phyloP scores from a whole-genome alignment of 2,888 invertebrate genomes.

The Buathra laborator region DNA sequence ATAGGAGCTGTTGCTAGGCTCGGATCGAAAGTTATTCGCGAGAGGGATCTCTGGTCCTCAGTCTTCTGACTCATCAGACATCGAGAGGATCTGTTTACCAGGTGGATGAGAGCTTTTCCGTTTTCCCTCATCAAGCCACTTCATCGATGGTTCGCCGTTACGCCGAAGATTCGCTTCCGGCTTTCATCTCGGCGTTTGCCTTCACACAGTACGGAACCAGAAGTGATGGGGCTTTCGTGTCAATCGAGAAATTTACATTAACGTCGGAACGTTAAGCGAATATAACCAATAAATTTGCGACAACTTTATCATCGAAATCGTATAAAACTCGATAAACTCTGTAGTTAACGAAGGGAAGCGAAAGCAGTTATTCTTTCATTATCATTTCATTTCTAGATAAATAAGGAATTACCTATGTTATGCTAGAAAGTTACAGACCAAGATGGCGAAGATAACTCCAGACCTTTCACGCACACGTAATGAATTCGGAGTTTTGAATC shows the following conservation, averaged over 20 bases:
- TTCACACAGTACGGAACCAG: no score
- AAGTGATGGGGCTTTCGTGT: background rate
- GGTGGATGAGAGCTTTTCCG: background rate
- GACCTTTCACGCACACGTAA: conserved; percentile 5
- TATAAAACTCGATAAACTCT: background rate
- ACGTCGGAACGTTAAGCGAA: background rate
- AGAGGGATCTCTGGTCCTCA: background rate
- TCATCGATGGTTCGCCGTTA: conserved; percentile 27
- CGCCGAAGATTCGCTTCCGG: conserved; percentile 2
- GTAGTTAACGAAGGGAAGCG: background rate
- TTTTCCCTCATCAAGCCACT: background rate
- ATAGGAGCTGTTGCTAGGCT: conserved; percentile 9
- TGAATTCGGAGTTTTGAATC: conserved; percentile 18
- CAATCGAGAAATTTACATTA: background rate
- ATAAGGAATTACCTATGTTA: no score
- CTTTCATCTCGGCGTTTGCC: conserved; percentile 6
- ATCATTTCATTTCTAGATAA: no score
- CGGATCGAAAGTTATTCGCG: background rate
- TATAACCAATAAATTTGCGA: background rate
- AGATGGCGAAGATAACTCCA: background rate
- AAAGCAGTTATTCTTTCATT: no score
- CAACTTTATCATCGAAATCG: background rate
- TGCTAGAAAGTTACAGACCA: background rate
- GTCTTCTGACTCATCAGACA: background rate
- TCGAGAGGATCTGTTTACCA: conserved; percentile 28